phyloP scores from a whole-genome alignment of 2,888 invertebrate species.

The Sphaeridia pumilis region DNA sequence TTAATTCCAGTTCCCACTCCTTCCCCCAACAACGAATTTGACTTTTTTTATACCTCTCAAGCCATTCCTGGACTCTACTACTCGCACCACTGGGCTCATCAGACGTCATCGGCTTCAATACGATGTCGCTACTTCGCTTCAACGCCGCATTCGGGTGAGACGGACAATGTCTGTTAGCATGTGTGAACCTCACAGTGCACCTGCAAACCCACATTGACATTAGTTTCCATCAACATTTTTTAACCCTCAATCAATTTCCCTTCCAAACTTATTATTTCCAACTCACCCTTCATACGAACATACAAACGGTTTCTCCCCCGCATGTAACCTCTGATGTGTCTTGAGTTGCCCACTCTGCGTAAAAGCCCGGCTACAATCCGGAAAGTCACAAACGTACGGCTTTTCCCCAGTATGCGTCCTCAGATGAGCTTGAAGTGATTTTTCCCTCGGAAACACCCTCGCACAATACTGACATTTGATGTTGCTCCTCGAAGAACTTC shows the following conservation, averaged over 20 bases:
- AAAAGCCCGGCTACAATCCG: conserved; percentile 57
- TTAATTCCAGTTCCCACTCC: neutral
- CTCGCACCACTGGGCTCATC: conserved; percentile 42
- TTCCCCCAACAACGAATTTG: neutral
- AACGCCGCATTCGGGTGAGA: conserved; percentile 55
- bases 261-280: neutral
- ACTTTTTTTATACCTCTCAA: conserved; percentile 40
- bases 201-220: conserved; percentile 31
- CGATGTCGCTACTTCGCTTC: conserved; percentile 43
- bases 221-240: neutral
- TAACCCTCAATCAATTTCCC: neutral
- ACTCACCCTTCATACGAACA: conserved; percentile 48
- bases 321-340: conserved; percentile 63
- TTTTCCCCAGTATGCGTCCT: conserved; percentile 57
- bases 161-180: conserved; percentile 62
- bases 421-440: conserved; percentile 58
- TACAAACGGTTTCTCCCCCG: conserved; percentile 62
- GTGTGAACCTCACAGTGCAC: conserved; percentile 58
- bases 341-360: conserved; percentile 66
- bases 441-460: conserved; percentile 62
- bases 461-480: conserved; percentile 60
- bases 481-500: conserved; percentile 54
- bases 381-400: conserved; percentile 61
- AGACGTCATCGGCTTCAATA: conserved; percentile 40
- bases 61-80: conserved; percentile 46